These are phyloP conservation scores for Gambusia holbrooki DNA, from an alignment of 2,113 vertebrate species.

Conservation along the genomic window DNA sequence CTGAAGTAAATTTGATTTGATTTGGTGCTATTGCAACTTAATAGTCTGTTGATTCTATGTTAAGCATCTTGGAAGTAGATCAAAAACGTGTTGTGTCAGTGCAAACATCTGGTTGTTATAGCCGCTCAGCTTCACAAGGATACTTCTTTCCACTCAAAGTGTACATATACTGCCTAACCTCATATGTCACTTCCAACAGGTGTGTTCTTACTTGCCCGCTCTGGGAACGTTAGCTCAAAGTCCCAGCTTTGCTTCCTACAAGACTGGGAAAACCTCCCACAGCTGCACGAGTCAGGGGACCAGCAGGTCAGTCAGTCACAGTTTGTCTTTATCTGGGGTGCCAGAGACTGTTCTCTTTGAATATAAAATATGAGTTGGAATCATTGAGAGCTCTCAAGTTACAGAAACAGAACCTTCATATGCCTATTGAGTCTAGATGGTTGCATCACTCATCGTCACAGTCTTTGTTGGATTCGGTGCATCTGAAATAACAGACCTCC, in stretches of 20 bases:
- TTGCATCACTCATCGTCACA: background rate
- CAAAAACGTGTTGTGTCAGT: conserved; percentile 23
- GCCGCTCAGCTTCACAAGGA: conserved; percentile 29
- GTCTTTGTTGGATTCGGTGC: conserved; percentile 2
- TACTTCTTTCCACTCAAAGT: conserved; percentile 17
- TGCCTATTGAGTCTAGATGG: conserved; percentile 3
- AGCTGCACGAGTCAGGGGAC: conserved; percentile 80
- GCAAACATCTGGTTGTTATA: conserved; percentile 51
- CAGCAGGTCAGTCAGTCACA: conserved; percentile 83
- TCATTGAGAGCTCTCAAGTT: background rate
- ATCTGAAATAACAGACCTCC: conserved; percentile 28
- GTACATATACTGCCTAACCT: conserved; percentile 21
- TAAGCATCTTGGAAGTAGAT: background rate
- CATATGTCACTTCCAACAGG: conserved; percentile 79
- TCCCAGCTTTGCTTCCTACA: conserved; percentile 57
- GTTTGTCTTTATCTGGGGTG: conserved; percentile 15
- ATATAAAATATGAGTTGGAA: background rate
- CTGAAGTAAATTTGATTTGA: too few relatives aligned
- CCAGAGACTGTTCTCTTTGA: too few relatives aligned
- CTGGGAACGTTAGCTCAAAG: conserved; percentile 79
- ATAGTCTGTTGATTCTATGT: too few relatives aligned
- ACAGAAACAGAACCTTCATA: background rate
- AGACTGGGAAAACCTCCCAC: conserved; percentile 77
- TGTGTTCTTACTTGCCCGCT: conserved; percentile 86
- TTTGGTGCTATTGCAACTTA: too few relatives aligned